Conservation (phyloP, 2,888 invertebrate species). For the Tineola bisselliella region DNA sequence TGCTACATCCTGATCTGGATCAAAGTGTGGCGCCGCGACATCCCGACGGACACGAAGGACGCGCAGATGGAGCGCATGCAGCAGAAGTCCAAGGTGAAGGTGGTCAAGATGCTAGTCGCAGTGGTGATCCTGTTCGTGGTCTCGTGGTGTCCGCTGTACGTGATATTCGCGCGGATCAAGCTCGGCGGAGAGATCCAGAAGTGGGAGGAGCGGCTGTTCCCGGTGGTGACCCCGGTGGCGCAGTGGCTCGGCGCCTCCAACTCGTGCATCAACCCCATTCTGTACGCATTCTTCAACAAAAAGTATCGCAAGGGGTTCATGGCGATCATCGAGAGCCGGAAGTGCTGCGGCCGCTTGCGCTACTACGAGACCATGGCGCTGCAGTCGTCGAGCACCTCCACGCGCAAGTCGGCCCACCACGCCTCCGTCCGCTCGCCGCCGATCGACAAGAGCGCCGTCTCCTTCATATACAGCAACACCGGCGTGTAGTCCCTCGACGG, state of each 20-base stretch:
- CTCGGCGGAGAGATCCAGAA: constrained; percentile 78
- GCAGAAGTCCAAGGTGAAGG: constrained; percentile 93
- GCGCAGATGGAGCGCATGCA: constrained; percentile 93
- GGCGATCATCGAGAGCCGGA: constrained; percentile 85
- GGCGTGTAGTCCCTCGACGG: constrained; percentile 71
- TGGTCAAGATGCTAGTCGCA: constrained; percentile 92
- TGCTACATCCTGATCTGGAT: constrained; percentile 94
- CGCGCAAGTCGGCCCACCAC: constrained; percentile 86
- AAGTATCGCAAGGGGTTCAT: constrained; percentile 92
- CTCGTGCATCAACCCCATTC: constrained; percentile 93
- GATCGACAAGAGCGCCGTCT: constrained; percentile 58
- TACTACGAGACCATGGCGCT: constrained; percentile 89
- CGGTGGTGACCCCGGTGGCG: constrained; percentile 85
- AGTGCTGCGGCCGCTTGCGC: constrained; percentile 84
- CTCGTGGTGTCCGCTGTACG: constrained; percentile 92
- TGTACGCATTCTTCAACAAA: constrained; percentile 95
- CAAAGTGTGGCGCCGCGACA: constrained; percentile 86
- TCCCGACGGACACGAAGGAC: constrained; percentile 91
- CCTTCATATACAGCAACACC: constrained; percentile 76
- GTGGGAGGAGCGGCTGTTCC: constrained; percentile 83
- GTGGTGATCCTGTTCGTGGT: constrained; percentile 93
- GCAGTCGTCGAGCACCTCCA: constrained; percentile 86
- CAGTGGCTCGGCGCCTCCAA: constrained; percentile 95
- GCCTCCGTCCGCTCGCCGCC: constrained; percentile 66
- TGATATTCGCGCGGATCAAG: constrained; percentile 88